Conservation (phyloP, 2,888 invertebrate species). For the Euclidia mi region DNA sequence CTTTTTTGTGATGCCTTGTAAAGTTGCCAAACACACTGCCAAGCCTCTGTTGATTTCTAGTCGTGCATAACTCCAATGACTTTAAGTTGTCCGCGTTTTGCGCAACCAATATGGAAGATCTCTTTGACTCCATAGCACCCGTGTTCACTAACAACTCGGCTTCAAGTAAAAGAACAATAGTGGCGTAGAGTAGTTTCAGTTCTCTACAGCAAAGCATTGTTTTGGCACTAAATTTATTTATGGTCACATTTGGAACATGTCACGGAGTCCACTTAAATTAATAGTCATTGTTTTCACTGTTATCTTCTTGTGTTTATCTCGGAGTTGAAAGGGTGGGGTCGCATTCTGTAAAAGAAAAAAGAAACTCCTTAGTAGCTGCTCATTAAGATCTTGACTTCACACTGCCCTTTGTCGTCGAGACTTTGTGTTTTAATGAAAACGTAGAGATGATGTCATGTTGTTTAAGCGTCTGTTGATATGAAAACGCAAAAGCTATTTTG, state of each 20-base stretch:
- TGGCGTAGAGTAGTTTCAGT: constrained; percentile 85
- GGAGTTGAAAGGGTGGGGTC: constrained; percentile 23
- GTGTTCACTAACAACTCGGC: constrained; percentile 82
- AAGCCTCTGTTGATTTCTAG: constrained; percentile 82
- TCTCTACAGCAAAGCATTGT: constrained; percentile 88
- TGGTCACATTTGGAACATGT: constrained; percentile 79
- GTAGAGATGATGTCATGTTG: constrained; percentile 13
- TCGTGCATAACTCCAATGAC: constrained; percentile 82
- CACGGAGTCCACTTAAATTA: constrained; percentile 75
- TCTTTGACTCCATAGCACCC: constrained; percentile 83
- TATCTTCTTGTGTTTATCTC: constrained; percentile 63
- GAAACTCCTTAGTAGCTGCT: constrained; percentile 17
- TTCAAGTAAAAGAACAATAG: constrained; percentile 83
- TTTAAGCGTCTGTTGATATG: constrained; percentile 14
- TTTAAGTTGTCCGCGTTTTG: constrained; percentile 83
- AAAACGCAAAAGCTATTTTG: constrained; percentile 10
- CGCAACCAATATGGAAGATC: constrained; percentile 81
- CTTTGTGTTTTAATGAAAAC: constrained; percentile 23
- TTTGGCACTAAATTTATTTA: constrained; percentile 78
- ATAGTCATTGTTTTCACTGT: constrained; percentile 84
- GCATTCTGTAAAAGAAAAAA: constrained; percentile 77
- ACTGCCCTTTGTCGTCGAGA: constrained; percentile 14
- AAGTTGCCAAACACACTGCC: constrained; percentile 87
- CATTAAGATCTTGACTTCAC: constrained; percentile 25
- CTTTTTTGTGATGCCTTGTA: constrained; percentile 87